Evolutionary conservation across 2,113 vertebrate species (phyloP), one percentile per base, ranked within the genome.

Genomic region (Rhagologus leucostigma): DNA sequence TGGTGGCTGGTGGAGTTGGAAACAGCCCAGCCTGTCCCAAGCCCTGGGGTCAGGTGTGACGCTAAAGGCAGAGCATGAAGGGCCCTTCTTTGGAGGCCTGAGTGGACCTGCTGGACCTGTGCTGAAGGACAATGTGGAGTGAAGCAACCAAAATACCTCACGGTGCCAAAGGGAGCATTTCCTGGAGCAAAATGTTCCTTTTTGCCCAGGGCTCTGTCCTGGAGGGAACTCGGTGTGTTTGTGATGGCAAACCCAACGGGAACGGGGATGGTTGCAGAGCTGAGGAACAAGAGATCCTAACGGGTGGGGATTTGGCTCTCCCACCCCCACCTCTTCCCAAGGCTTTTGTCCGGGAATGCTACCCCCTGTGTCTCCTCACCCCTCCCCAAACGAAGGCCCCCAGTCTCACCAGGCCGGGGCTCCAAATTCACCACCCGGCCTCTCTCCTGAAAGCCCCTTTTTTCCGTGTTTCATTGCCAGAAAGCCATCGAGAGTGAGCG

Each of bases 401-500:
- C 10, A 2, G 49, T 9, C 21, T 27, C 57, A 13, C 41, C 19
- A 32, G 16, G 33, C 23, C 1, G 7, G 4, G 3, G 11, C 30
- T 53, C 64, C 32, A 17, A 42, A 10, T 3, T 27, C 33, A 2
- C 13, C 50, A 4, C 7, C 33, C 3, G 15, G 18, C 7, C 15
- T 11, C 16, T 74, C 17, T 41, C 5, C 52, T 2, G 7, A 39
- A 39, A 63, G 12, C 3, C 10, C 17, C 13, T 6, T 56, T 7
- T 6, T 7, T 1, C 6, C 2, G 1, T 1, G 0, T 30, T 49
- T 15, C 0, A 0, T 7, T 3, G 17, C 44, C 89, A 98, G 97
- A 89, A 92, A 83, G 95, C 90, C 20, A 88, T 97, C 1, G 93
- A 93, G 39, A 8, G 30, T 0, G 98, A 98, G 89, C 74, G 96